Percentiles rank a stretch among this genome's conserved stretches.
Evolutionary conservation across 2,113 vertebrate genomes (phyloP).

Genomic region (Psilopsiagon aurifrons): DNA sequence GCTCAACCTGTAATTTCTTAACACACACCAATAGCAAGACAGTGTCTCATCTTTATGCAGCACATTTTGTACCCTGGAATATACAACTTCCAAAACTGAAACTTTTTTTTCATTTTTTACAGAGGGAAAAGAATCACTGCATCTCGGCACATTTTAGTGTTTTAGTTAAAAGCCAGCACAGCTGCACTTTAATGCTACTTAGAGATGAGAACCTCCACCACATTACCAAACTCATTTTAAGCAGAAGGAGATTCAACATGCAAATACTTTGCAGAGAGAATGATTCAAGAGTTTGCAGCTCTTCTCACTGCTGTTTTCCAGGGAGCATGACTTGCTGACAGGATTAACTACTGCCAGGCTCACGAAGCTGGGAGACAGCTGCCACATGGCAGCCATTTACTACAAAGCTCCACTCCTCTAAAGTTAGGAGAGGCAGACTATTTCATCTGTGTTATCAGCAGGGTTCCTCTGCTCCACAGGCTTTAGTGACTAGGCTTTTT

Average conservation of each 20-base stretch:
- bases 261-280: conserved; percentile 30
- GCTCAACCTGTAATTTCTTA: conserved; percentile 18
- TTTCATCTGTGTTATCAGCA: conserved; percentile 71
- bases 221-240: conserved; percentile 18
- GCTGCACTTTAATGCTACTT: not conserved
- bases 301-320: conserved; percentile 42
- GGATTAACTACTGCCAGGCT: conserved; percentile 69
- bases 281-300: conserved; percentile 34
- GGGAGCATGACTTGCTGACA: conserved; percentile 60
- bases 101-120: not conserved
- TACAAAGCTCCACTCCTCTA: conserved; percentile 54
- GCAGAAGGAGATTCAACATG: conserved; percentile 12
- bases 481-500: conserved; percentile 48
- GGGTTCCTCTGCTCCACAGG: conserved; percentile 48
- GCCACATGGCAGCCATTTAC: conserved; percentile 76
- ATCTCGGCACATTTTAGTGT: not conserved
- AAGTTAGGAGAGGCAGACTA: conserved; percentile 61
- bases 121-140: not conserved
- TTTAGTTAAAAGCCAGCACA: conserved; percentile 20
- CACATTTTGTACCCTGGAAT: not conserved
- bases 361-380: conserved; percentile 59
- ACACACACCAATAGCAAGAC: not conserved
- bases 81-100: not conserved
- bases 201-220: conserved; percentile 24
- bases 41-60: not conserved